Evolutionary conservation across 2,888 invertebrate genomes (phyloP).

Genomic region (Neoascia interrupta): DNA sequence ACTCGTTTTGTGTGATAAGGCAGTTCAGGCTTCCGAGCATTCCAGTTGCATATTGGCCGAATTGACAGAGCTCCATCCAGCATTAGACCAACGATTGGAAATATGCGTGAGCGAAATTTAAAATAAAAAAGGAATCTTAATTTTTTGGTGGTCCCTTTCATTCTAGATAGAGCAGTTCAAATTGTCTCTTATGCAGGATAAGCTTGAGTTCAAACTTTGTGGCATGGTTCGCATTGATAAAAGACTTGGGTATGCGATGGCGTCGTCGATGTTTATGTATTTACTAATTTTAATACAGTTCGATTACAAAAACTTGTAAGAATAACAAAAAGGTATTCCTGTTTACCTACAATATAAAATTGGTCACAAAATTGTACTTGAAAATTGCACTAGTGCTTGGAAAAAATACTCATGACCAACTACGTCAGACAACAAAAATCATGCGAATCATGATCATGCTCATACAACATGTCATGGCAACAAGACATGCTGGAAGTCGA

Average conservation of each 20-base stretch:
- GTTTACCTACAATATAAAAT: too few species aligned
- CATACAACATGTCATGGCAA: too few species aligned
- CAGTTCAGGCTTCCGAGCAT: background rate
- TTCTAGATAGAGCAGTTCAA: conserved; percentile 5
- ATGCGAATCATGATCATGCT: too few species aligned
- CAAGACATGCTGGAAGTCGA: too few species aligned
- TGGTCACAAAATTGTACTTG: too few species aligned
- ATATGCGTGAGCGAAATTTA: background rate
- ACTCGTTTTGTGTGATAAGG: background rate
- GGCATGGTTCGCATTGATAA: background rate
- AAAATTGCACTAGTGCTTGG: too few species aligned
- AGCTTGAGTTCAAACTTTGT: conserved; percentile 6
- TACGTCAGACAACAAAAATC: too few species aligned
- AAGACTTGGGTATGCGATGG: background rate
- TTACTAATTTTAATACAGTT: conserved; percentile 21
- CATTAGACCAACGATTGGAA: conserved; percentile 8
- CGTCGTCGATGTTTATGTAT: conserved; percentile 6
- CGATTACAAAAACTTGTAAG: conserved; percentile 10
- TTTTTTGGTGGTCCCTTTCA: too few species aligned
- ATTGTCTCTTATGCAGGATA: background rate
- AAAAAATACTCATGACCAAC: too few species aligned
- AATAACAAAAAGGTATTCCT: too few species aligned
- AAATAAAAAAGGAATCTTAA: too few species aligned
- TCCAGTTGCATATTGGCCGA: background rate
- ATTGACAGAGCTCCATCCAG: background rate